phyloP scores from a whole-genome alignment of 2,888 invertebrate genomes.

The Meghimatium bilineatum region DNA sequence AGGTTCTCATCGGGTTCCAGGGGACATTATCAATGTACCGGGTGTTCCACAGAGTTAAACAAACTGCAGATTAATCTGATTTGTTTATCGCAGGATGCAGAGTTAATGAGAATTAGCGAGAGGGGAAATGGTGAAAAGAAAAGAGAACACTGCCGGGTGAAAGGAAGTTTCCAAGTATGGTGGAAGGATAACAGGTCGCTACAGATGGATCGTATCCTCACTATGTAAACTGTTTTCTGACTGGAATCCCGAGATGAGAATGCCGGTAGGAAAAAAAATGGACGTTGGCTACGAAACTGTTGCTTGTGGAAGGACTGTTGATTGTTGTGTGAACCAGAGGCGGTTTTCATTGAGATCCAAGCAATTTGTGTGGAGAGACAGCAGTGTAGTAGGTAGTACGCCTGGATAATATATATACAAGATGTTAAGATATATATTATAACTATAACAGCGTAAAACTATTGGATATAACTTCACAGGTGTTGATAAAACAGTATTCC shows the following conservation, averaged over 20 bases:
- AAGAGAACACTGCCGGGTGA: background rate
- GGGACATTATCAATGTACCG: constrained; percentile 15
- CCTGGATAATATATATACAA: too few relatives aligned
- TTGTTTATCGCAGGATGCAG: constrained; percentile 15
- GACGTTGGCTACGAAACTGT: too few relatives aligned
- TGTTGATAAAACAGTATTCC: too few relatives aligned
- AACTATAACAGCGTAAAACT: too few relatives aligned
- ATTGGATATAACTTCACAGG: too few relatives aligned
- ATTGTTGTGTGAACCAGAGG: too few relatives aligned
- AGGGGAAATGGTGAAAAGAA: background rate
- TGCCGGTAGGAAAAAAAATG: background rate
- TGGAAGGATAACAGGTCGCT: constrained; percentile 1
- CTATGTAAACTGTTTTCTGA: background rate
- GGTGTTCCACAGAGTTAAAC: constrained; percentile 26
- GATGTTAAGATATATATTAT: too few relatives aligned
- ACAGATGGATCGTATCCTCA: constrained; percentile 20
- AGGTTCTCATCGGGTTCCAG: background rate
- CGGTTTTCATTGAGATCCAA: too few relatives aligned
- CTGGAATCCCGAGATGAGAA: constrained; percentile 9
- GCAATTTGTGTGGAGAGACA: too few relatives aligned
- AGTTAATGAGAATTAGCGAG: constrained; percentile 29
- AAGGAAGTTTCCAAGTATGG: background rate
- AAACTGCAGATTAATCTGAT: constrained; percentile 34
- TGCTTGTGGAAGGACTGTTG: too few relatives aligned
- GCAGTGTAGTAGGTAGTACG: too few relatives aligned